Percentiles rank a stretch among this genome's conserved stretches.
phyloP scores from a whole-genome alignment of 2,888 invertebrate genomes.

The Eutolmus rufibarbis region DNA sequence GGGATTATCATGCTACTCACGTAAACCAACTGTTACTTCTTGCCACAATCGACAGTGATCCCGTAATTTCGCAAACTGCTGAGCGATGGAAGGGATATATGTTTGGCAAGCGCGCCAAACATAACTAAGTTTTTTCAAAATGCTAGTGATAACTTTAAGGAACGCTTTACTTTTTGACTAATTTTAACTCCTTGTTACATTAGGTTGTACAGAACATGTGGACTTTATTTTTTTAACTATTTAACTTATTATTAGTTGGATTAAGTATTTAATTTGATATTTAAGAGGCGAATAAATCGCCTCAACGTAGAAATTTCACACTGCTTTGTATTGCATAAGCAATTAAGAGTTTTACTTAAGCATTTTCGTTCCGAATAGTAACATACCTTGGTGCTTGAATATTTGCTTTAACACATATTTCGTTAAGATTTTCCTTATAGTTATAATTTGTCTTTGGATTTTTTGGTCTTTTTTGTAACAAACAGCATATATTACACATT shows the following conservation, averaged over 20 bases:
- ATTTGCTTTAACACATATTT: constrained; percentile 11
- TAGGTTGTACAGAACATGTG: constrained; percentile 16
- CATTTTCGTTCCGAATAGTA: background rate
- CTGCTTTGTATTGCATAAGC: background rate
- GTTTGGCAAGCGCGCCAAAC: constrained; percentile 92
- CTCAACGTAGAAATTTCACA: background rate
- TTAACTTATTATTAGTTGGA: constrained; percentile 21
- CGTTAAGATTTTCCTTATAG: background rate
- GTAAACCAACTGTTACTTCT: constrained; percentile 92
- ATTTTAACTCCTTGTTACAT: constrained; percentile 25
- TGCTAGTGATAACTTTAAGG: constrained; percentile 23
- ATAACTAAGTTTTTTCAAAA: constrained; percentile 72
- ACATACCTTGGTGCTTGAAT: constrained; percentile 19
- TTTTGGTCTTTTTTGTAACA: background rate
- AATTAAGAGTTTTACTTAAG: background rate
- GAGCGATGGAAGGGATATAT: constrained; percentile 94
- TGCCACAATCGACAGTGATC: constrained; percentile 83
- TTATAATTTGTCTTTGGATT: background rate
- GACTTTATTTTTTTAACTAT: constrained; percentile 20
- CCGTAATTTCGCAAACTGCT: constrained; percentile 82
- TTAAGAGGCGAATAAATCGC: background rate
- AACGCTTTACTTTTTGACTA: constrained; percentile 36
- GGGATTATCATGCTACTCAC: constrained; percentile 99
- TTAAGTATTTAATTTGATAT: constrained; percentile 17
- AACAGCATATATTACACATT: background rate